A percentile compares a stretch with the other conserved stretches of the same genome.
Conservation (phyloP, 2,113 vertebrate species). For the Phylloscopus trochiloides region DNA sequence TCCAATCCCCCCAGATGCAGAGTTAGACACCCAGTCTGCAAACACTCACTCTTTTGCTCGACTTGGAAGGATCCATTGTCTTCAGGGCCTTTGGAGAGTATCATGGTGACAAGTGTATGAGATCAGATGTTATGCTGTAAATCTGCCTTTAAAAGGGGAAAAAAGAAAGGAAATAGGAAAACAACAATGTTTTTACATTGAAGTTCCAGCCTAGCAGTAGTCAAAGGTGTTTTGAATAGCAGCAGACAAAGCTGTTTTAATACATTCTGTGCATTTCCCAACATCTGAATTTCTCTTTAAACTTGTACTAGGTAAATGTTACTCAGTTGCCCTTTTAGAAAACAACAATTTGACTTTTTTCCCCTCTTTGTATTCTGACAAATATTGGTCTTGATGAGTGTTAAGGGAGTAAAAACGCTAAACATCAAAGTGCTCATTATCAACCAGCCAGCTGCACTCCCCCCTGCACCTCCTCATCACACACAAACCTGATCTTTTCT, state of each 20-base stretch:
- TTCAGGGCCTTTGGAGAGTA: constrained; percentile 32
- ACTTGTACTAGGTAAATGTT: constrained; percentile 39
- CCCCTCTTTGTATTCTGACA: constrained; percentile 44
- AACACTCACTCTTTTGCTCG: neutral
- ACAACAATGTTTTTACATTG: neutral
- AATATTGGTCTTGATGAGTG: constrained; percentile 61
- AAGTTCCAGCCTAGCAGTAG: neutral
- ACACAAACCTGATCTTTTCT: constrained; percentile 67
- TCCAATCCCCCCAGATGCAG: neutral
- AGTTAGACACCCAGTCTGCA: neutral
- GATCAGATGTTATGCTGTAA: constrained; percentile 29
- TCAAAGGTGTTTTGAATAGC: constrained; percentile 25
- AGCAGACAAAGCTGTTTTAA: constrained; percentile 22
- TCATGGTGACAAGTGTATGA: neutral
- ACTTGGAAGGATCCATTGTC: neutral
- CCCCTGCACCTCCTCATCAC: constrained; percentile 40
- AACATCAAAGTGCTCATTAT: constrained; percentile 70
- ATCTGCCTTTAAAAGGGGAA: neutral
- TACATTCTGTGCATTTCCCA: neutral
- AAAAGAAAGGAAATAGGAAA: constrained; percentile 5
- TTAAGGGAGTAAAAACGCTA: constrained; percentile 38
- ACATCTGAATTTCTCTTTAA: constrained; percentile 54
- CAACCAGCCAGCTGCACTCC: constrained; percentile 63
- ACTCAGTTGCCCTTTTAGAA: constrained; percentile 55
- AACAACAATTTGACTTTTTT: constrained; percentile 54